Percentiles rank a stretch among this genome's conserved stretches.
phyloP scores from a whole-genome alignment of 2,113 vertebrate species.

The Petrocephalus zakoni region DNA sequence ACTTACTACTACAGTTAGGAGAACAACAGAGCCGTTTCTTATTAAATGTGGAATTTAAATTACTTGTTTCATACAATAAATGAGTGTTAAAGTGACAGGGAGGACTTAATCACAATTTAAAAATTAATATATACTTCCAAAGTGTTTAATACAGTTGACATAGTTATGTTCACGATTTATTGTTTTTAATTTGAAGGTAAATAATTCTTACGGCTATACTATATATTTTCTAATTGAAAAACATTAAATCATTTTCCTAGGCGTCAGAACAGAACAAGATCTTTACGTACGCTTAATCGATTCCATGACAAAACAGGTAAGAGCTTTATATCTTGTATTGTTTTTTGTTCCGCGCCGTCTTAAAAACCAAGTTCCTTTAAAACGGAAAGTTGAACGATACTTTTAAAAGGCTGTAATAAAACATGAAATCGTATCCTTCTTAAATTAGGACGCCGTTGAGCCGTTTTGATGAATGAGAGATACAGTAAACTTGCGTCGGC shows the following conservation, averaged over 20 bases:
- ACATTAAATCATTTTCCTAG: constrained; percentile 47
- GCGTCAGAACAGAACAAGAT: constrained; percentile 83
- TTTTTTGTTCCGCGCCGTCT: background rate
- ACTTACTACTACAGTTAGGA: background rate
- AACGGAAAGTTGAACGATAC: background rate
- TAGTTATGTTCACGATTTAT: background rate
- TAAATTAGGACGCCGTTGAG: constrained; percentile 16
- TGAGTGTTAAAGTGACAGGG: background rate
- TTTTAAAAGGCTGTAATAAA: background rate
- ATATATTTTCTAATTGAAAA: constrained; percentile 29
- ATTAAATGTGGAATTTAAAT: background rate
- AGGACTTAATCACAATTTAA: background rate
- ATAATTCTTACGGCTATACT: background rate
- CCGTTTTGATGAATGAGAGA: background rate
- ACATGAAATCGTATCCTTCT: background rate
- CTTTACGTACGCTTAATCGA: constrained; percentile 83
- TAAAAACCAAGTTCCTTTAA: background rate
- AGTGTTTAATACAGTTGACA: background rate
- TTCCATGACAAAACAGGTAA: constrained; percentile 92
- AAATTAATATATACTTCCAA: background rate
- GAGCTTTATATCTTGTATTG: constrained; percentile 44
- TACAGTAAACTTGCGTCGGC: background rate
- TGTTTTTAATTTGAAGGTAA: background rate
- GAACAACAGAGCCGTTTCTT: background rate
- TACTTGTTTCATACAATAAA: background rate